Evolutionary conservation across 1,140 invertebrate species (phyloP), one percentile per base, ranked within the genome.

Genomic region (Cyclargus thomasi): DNA sequence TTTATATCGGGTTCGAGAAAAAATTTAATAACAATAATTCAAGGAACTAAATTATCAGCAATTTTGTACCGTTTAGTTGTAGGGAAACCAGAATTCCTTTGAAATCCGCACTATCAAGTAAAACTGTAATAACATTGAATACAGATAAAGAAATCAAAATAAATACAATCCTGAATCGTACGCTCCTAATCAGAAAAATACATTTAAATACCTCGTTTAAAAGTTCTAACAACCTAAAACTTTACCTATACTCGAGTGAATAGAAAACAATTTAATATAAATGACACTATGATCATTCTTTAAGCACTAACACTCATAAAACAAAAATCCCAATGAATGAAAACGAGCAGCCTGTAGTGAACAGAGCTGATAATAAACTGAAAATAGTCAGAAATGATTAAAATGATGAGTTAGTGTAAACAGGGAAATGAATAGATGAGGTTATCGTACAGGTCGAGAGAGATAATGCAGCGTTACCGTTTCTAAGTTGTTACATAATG

Each of bases 311-410:
- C 17, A 59, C 55, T 18, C 29, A 29, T 29, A 29, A 29, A 29
- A 29, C 5, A 0, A 18, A 18, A 59, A 8, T 59, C 18, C 5
- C 5, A 29, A 29, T 29, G 29, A 29, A 59, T 18, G 20, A 11
- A 1, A 18, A 18, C 18, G 10, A 4, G 8, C 8, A 59, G 55
- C 55, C 55, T 10, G 21, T 5, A 8, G 3, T 17, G 55, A 17
- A 8, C n/a, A 17, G 7, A 59, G 55, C 20, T 20, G 20, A 20
- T 21, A 20, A 21, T 11, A 6, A 47, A 47, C 55, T 20, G 18
- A 18, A 20, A 20, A 59, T 59, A 59, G 55, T 18, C 55, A 65
- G 57, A 29, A 29, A 22, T 21, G 64, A 65, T 65, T 55, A 20
- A n/a, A 23, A 22, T 55, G 18, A 29, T 65, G 64, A 65, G 10